Base-by-base conservation (phyloP, 2,888 invertebrate genomes). In the Lasioglossum figueresi region DNA sequence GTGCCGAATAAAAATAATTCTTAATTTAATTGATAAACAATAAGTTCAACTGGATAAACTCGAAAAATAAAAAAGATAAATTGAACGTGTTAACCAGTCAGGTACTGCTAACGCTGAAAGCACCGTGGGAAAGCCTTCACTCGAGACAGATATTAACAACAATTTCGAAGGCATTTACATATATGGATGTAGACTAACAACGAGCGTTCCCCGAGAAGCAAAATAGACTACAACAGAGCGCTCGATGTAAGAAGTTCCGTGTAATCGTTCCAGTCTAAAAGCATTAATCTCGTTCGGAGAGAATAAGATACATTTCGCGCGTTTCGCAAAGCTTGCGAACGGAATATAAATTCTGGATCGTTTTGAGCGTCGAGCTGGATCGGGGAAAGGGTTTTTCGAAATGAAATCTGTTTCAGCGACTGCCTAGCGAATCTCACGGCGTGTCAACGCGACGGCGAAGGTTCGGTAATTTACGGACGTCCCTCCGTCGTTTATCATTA, bases 401-500 rank as follows among this genome's bases (percentile, higher is more conserved):
- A 83, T 68, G 34, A 75, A 79, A 75, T 76, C 71, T 45, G 66
- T 37, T 59, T 56, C 40, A 52, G n/a, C 43, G 63, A 66, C 16
- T 19, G 34, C 27, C 56, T n/a, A 74, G 52, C 52, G 79, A 76
- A 70, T 80, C 63, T 80, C 80, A 59, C 59, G 52, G n/a, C 12
- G 23, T 40, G 68, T 37, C 37, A 68, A 68, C 68, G 12, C 37
- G 68, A 79, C 59, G 71, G 45, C 16, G 83, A 77, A 40, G n/a
- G 34, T 56, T 63, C 56, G 10, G 75, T 70, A 79, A 79, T 79
- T 79, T 68, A 16, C 40, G 31, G 48, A 75, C 66, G 72, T 73
- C 19, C 52, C 66, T 43, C 34, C 23, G 52, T 40, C 77, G 71
- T 85, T 80, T 80, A 85, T 85, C 76, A 45, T 85, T 85, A 85